Conservation (phyloP, 2,113 vertebrate species). For the Mus spicilegus region DNA sequence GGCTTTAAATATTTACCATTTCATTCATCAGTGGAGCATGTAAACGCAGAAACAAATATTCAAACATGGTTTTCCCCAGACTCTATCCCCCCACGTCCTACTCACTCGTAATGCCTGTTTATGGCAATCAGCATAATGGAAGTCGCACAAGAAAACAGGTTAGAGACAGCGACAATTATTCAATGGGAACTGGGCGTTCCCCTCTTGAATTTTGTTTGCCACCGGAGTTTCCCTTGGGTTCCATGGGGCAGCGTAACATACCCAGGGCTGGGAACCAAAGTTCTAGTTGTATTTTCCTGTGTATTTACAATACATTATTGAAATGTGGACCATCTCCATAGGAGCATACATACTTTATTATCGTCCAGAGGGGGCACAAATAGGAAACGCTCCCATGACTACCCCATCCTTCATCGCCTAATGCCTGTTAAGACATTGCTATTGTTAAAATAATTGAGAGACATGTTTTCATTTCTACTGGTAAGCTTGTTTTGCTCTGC, state of each 20-base stretch:
- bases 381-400: neutral
- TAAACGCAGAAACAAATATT: constrained; percentile 47
- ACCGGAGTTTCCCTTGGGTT: neutral
- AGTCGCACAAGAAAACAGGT: neutral
- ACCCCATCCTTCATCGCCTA: neutral
- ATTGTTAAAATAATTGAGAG: neutral
- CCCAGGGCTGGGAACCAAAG: rapidly evolving
- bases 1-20: constrained; percentile 73
- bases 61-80: constrained; percentile 13
- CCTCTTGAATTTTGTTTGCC: neutral
- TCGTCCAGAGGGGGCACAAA: neutral
- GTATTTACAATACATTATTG: neutral
- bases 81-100: neutral
- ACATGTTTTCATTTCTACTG: neutral
- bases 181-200: neutral
- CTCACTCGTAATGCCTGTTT: rapidly evolving
- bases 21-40: constrained; percentile 63
- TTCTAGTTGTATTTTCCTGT: no score
- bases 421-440: neutral
- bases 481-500: neutral
- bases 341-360: no score
- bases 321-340: neutral
- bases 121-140: rapidly evolving
- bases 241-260: rapidly evolving
- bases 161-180: rapidly evolving